Evolutionary conservation across 1,140 invertebrate genomes (phyloP), one percentile per base, ranked within the genome.

Genomic region (Apis mellifera): DNA sequence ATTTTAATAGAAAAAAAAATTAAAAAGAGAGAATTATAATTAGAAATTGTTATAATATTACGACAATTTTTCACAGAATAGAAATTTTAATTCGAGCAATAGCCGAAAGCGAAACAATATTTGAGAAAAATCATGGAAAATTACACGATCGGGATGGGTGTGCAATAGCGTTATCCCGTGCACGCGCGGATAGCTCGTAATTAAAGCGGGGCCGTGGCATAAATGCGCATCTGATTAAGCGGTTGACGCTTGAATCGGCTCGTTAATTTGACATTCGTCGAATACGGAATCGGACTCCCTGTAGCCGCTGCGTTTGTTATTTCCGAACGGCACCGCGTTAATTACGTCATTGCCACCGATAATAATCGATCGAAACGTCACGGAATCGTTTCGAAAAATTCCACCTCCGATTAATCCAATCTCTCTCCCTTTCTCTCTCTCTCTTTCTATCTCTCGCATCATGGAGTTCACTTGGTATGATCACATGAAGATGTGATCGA

Each of bases 151-250:
- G 15, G 64, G 54, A 72, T 79, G 19, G 21, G 64, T 19, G 42
- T 69, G 64, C 62, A 82, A 82, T 52, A 60, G 64, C 32, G n/a
- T n/a, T 42, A 32, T 76, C 23, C 77, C 3, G 55, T 9, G 15
- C 15, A 42, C 52, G 26, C 54, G 55, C 48, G n/a, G 65, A 5
- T 42, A 78, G 75, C 70, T 70, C 60, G 81, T 70, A 78, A 82
- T 82, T 82, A 82, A 82, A 82, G 32, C 65, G 48, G 66, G 64
- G 75, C 55, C 66, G 52, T 57, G 74, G 66, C 74, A 78, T 82
- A 82, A 82, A 82, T 82, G 57, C 81, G 17, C 75, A 55, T 54
- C 81, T 82, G 81, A 82, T 82, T 82, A 82, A 82, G 81, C 81
- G 81, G 81, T 82, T 82, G 75, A 64, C 55, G 81, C 81, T 66